Base-by-base conservation (phyloP, 30 jellyfish, hydroid and myxozoan genomes). In the Turritopsis dohrnii region DNA sequence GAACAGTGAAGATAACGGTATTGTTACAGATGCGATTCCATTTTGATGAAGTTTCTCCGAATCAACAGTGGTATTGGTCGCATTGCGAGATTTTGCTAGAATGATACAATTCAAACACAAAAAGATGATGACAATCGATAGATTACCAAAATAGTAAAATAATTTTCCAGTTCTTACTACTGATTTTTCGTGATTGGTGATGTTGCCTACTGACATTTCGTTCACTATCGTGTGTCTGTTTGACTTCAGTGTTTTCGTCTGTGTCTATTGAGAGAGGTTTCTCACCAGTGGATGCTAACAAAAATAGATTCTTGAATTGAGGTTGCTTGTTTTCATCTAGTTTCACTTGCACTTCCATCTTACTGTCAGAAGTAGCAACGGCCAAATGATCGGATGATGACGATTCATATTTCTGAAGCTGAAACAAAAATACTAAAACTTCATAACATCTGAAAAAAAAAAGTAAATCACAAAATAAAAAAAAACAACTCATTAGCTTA, bases 251-350 rank as follows among this genome's bases (percentile, higher is more conserved):
- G 25, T 18, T 53, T 52, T 80, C 87, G 16, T 52, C 82, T n/a
- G 79, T 65, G 54, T 80, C 87, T 22, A 52, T 25, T 4, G 79
- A 18, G 20, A 54, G 79, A 31, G 81, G 74, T 21, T 86, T 88
- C 20, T 79, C 88, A 17, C 99, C 99, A 26, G 82, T 71, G 19
- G 96, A 79, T 21, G 99, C 99, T 17, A 94, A 88, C 65, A 30
- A 52, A 84, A 87, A 65, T 17, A 94, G 82, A 31, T 89, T 94
- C 29, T 76, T 83, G 89, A 94, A 89, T 74, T 84, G 92, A 7
- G 94, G 95, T 83, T 89, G 90, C 7, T 88, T 85, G 18, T 83
- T 89, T 20, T 88, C 90, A 75, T 94, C 80, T 27, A 94, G 89
- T 53, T 53, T 84, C 8, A 94, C 96, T 80, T 88, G 89, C 28